Evolutionary conservation across 2,888 invertebrate genomes (phyloP).

Genomic region (Erebia epiphron): DNA sequence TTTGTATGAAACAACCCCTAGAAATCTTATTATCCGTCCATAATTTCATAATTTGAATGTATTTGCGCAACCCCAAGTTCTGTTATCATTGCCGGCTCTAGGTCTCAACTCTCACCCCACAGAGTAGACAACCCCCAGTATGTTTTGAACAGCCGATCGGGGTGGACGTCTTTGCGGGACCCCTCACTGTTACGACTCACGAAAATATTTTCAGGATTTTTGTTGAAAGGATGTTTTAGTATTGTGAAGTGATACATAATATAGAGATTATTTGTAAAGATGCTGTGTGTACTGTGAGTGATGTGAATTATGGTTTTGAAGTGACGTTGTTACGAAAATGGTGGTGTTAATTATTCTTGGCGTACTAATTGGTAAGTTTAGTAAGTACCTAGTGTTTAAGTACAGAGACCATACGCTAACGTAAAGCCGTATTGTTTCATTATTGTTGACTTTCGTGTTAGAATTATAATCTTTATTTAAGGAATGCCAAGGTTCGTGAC

Average conservation of each 20-base stretch:
- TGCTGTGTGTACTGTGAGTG: slow-evolving; percentile 23
- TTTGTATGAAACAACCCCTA: not conserved
- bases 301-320: slow-evolving; percentile 45
- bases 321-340: slow-evolving; percentile 50
- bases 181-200: slow-evolving; percentile 8
- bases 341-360: slow-evolving; percentile 56
- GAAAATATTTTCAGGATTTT: slow-evolving; percentile 11
- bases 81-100: slow-evolving; percentile 32
- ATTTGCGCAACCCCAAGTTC: slow-evolving; percentile 30
- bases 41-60: slow-evolving; percentile 33
- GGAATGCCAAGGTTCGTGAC: too few species aligned
- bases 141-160: slow-evolving; percentile 30
- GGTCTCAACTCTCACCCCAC: not conserved
- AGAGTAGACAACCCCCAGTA: slow-evolving; percentile 35
- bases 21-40: slow-evolving; percentile 17
- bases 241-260: slow-evolving; percentile 19
- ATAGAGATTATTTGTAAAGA: not conserved
- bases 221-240: slow-evolving; percentile 5
- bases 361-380: slow-evolving; percentile 58
- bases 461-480: too few species aligned
- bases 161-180: slow-evolving; percentile 26
- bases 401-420: too few species aligned
- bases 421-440: too few species aligned
- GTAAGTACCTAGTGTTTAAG: not conserved
- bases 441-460: too few species aligned